These are phyloP conservation scores for Falco rusticolus DNA, from an alignment of 2,797 vertebrate species.

Conservation along the genomic window DNA sequence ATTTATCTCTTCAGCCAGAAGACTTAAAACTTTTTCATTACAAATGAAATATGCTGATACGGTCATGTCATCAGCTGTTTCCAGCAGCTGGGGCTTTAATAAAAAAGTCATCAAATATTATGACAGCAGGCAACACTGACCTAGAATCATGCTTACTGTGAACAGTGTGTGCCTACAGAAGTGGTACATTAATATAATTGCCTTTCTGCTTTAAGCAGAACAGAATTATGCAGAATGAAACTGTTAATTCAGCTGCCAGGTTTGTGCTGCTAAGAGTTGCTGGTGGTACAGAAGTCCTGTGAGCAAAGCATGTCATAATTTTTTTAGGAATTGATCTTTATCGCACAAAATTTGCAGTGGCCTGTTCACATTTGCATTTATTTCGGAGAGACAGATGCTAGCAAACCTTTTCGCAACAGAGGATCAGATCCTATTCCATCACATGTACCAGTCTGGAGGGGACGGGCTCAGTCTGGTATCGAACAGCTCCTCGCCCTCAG, in stretches of 20 bases:
- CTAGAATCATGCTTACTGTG: not conserved
- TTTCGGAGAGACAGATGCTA: not conserved
- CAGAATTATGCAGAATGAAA: slow-evolving; percentile 19
- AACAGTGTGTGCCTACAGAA: not conserved
- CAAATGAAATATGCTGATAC: not conserved
- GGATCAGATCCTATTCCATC: not conserved
- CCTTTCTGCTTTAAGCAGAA: not conserved
- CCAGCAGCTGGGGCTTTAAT: not conserved
- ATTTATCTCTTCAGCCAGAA: not conserved
- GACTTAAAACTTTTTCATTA: not conserved
- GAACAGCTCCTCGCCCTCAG: not conserved
- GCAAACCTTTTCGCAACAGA: not conserved
- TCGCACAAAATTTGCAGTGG: not conserved
- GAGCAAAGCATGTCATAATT: not conserved
- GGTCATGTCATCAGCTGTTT: not conserved
- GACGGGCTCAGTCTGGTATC: not conserved
- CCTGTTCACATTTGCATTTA: not conserved
- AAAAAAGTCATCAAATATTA: not conserved
- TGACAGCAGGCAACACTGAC: not conserved
- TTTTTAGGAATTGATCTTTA: not conserved
- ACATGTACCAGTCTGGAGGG: rapidly evolving
- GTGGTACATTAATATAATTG: not conserved
- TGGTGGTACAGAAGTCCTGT: not conserved
- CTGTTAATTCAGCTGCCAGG: slow-evolving; percentile 4
- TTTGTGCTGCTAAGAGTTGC: not conserved